Percentiles rank a stretch among this genome's conserved stretches.
Evolutionary conservation across 2,797 vertebrate genomes (phyloP).

Genomic region (Hemibagrus guttatus): DNA sequence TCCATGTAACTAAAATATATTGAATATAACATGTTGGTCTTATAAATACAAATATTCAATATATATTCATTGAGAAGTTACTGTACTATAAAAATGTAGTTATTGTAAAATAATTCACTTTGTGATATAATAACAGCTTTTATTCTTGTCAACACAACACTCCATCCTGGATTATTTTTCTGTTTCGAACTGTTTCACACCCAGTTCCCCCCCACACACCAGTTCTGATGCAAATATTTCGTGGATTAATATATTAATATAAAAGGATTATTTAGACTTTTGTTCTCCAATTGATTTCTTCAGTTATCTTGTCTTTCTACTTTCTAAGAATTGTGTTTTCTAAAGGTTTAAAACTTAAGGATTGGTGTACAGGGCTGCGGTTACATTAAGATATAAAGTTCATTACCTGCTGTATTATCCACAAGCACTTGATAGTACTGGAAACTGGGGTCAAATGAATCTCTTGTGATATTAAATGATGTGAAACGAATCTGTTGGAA

Average conservation of each 20-base stretch:
- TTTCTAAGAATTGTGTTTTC: not conserved
- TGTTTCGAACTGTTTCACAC: too few species aligned
- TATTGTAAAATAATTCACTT: too few species aligned
- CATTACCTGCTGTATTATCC: not conserved
- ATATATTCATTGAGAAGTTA: too few species aligned
- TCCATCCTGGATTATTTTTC: too few species aligned
- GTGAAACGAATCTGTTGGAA: not conserved
- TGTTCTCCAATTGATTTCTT: not conserved
- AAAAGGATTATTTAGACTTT: not conserved
- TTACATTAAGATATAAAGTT: too few species aligned
- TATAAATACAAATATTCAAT: not conserved
- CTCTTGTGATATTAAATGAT: not conserved
- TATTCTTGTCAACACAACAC: too few species aligned
- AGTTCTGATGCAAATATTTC: not conserved
- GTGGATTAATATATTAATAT: too few species aligned
- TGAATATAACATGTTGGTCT: not conserved
- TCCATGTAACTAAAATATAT: too few species aligned
- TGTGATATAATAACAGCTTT: too few species aligned
- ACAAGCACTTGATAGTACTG: not conserved
- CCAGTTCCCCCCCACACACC: too few species aligned
- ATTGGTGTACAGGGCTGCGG: not conserved
- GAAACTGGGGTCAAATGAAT: not conserved
- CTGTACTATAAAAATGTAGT: too few species aligned
- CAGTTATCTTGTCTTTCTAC: not conserved
- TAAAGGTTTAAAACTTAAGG: not conserved